Percentiles rank a stretch among this genome's conserved stretches.
phyloP scores from a whole-genome alignment of 2,113 vertebrate species.

The Todiramphus saurophagus region DNA sequence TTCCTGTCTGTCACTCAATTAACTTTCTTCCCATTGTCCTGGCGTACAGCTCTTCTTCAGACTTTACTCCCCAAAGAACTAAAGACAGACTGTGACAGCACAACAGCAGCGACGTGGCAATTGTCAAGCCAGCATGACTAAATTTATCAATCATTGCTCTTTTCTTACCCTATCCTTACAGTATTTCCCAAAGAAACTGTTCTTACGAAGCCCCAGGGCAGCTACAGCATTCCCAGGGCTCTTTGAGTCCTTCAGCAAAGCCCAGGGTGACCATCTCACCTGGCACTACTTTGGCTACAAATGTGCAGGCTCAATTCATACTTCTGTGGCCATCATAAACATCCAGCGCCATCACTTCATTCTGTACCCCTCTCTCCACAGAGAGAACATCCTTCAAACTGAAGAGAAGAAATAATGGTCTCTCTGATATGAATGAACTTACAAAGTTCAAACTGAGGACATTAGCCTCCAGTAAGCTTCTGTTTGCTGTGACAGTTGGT shows the following conservation, averaged over 20 bases:
- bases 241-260: neutral
- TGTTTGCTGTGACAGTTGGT: neutral
- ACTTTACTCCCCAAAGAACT: neutral
- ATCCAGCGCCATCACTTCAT: neutral
- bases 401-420: neutral
- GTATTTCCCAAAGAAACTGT: neutral
- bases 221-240: fast-evolving
- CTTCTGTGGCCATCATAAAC: neutral
- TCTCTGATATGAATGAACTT: neutral
- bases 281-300: neutral
- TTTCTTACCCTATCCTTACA: neutral
- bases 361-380: neutral
- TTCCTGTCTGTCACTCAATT: neutral
- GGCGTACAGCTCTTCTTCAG: neutral
- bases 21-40: neutral
- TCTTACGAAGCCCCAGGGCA: neutral
- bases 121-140: neutral
- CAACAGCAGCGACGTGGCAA: neutral
- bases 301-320: neutral
- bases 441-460: neutral
- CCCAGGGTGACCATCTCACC: neutral
- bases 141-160: neutral
- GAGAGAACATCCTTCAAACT: neutral
- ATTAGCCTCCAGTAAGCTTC: neutral
- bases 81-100: neutral